Percentiles rank a stretch among this genome's conserved stretches.
These are phyloP conservation scores for Microctonus hyperodae DNA, from an alignment of 2,888 invertebrate genomes.

Conservation along the genomic window DNA sequence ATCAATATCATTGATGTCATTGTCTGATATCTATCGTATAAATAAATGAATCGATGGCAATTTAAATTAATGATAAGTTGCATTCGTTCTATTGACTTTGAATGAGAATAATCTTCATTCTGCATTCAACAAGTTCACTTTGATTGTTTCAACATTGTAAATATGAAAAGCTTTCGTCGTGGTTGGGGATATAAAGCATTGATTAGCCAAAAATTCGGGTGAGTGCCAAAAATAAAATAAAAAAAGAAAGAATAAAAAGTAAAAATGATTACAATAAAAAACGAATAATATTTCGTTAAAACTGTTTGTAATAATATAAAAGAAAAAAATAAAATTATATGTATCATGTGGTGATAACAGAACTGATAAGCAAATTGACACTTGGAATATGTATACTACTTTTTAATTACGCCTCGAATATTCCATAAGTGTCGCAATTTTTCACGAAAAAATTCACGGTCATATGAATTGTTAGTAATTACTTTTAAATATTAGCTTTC, in stretches of 20 bases:
- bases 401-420: neutral
- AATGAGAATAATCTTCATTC: neutral
- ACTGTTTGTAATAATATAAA: neutral
- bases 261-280: neutral
- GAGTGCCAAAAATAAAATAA: neutral
- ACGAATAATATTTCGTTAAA: neutral
- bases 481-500: neutral
- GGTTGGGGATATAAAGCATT: conserved; percentile 17
- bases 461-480: neutral
- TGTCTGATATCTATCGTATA: neutral
- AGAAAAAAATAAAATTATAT: neutral
- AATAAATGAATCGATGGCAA: neutral
- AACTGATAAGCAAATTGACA: neutral
- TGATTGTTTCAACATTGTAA: neutral
- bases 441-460: neutral
- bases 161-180: conserved; percentile 5
- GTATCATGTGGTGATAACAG: neutral
- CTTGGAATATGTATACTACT: neutral
- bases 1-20: neutral
- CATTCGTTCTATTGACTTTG: neutral
- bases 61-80: neutral
- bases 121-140: neutral
- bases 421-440: neutral
- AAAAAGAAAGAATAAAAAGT: too few relatives aligned
- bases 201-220: conserved; percentile 4